phyloP scores from a whole-genome alignment of 1,140 invertebrate species.

The Asbolus verrucosus region DNA sequence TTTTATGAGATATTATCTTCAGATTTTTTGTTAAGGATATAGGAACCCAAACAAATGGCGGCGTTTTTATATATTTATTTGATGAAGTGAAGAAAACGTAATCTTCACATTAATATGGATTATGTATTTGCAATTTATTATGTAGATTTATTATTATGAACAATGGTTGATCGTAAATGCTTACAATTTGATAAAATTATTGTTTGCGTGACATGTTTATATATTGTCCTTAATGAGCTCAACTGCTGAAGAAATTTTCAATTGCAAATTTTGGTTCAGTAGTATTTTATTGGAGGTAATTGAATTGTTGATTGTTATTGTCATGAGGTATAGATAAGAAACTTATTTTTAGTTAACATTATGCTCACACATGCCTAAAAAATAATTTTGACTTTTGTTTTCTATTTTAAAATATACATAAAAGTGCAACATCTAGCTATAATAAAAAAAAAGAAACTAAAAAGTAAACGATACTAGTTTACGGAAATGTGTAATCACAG shows the following conservation, averaged over 20 bases:
- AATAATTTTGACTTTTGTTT: no score
- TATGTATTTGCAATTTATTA: conserved; percentile 4
- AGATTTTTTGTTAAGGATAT: no score
- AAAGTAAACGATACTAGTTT: no score
- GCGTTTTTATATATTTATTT: no score
- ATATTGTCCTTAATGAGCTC: conserved; percentile 17
- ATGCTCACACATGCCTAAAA: no score
- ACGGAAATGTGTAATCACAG: no score
- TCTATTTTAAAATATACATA: no score
- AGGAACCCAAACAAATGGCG: no score
- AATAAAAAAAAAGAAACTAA: no score
- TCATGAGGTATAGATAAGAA: no score
- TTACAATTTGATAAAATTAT: conserved; percentile 30
- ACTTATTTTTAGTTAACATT: no score
- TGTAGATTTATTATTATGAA: conserved; percentile 9
- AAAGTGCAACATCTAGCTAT: no score
- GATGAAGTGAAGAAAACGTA: background rate
- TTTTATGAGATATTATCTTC: background rate
- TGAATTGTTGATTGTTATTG: background rate
- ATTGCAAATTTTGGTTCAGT: conserved; percentile 6
- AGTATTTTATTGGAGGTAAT: conserved; percentile 9
- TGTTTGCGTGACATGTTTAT: conserved; percentile 25
- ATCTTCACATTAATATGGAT: background rate
- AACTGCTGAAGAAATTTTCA: conserved; percentile 23
- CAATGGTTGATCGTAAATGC: conserved; percentile 15